Evolutionary conservation across 2,113 vertebrate species (phyloP), one percentile per base, ranked within the genome.

Genomic region (Athene cunicularia): DNA sequence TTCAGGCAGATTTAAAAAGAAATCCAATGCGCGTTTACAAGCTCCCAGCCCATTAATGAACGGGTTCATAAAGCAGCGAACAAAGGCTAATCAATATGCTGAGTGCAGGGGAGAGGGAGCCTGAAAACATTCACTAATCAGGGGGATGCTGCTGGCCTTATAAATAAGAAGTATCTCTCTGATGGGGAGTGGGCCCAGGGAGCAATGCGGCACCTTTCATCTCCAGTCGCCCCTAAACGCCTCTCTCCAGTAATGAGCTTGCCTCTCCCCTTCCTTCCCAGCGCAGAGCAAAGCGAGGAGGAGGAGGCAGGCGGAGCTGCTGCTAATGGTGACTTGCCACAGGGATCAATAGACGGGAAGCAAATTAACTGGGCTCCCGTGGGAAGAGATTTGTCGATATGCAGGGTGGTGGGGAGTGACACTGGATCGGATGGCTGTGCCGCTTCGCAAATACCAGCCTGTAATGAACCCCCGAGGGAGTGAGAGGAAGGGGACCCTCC

Each of bases 81-180:
- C 85, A 96, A 94, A 97, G 81, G 83, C 89, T 93, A 95, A 97
- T 97, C 96, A 95, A 97, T 97, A 97, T 79, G 91, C 74, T 84
- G 90, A 97, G 67, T 72, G 89, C 74, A 73, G 79, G 71, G 82
- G 74, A 94, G 90, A 83, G 64, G 75, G 76, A 73, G 79, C 80
- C 95, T 73, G 95, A 93, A 96, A 97, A 79, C 88, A 12, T 74
- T 94, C 8, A 3, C 91, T 96, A 90, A 96, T 93, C 95, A 92
- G 62, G 89, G 68, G 47, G 28, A 81, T 2, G 80, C 80, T 88
- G 67, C 56, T 9, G 32, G 86, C 77, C 77, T 71, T 83, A 84
- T 56, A 52, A 82, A 82, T 88, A 86, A 84, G 74, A 82, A 70
- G 68, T 72, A 70, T 84, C 63, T 79, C 30, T 83, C 12, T 49